phyloP scores from a whole-genome alignment of 2,113 vertebrate genomes.

The Pteronura brasiliensis region DNA sequence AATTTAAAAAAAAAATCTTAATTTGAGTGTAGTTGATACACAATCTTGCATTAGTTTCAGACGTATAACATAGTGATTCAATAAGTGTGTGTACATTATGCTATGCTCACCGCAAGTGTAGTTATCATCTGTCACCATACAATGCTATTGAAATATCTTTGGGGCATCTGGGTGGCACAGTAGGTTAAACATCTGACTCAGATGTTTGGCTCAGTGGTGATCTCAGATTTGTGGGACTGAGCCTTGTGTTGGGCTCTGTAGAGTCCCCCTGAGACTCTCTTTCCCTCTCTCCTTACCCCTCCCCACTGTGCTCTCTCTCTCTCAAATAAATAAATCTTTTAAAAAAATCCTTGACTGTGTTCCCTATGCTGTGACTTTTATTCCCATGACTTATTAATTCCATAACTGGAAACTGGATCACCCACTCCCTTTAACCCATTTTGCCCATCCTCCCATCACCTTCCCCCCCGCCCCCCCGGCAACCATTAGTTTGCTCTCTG shows the following conservation, averaged over 20 bases:
- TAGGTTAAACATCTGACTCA: background rate
- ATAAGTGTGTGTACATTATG: background rate
- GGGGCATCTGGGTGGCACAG: background rate
- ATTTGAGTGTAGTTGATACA: background rate
- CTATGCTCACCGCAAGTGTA: background rate
- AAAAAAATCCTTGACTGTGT: background rate
- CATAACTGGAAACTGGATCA: background rate
- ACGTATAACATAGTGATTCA: background rate
- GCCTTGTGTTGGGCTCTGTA: background rate
- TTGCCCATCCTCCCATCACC: background rate
- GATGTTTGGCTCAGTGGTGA: background rate
- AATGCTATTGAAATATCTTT: background rate
- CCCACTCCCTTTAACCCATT: background rate
- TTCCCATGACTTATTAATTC: background rate
- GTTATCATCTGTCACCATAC: background rate
- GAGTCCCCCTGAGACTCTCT: background rate
- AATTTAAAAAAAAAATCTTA: background rate
- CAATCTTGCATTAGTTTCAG: background rate
- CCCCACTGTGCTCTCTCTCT: background rate
- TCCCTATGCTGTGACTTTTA: background rate
- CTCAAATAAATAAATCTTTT: background rate
- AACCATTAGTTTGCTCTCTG: background rate
- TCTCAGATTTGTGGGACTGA: background rate
- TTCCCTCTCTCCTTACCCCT: background rate
- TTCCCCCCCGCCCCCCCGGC: too few relatives aligned